Base-by-base conservation (phyloP, 2,113 vertebrate species). In the Anarhynchus alexandrinus region DNA sequence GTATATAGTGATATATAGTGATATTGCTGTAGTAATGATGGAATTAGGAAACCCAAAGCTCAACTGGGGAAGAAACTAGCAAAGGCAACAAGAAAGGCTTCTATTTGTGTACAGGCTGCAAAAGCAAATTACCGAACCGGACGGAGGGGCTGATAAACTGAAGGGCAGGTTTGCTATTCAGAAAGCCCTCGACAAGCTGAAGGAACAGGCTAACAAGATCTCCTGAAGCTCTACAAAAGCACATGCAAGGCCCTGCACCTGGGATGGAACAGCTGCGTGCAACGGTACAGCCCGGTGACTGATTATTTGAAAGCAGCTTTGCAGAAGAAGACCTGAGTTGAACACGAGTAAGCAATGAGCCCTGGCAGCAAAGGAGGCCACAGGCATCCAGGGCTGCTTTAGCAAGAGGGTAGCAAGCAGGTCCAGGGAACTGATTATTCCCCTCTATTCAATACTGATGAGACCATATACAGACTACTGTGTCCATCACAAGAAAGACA, bases 171-270 rank as follows among this genome's bases (percentile, higher is more conserved):
- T 1, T 72, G 66, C 62, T 67, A 25, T 15, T 71, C 38, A 59
- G 42, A 74, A 6, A 79, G 47, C 34, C 20, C 17, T 42, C 1
- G 0, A 64, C 10, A 45, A 0, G 0, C 17, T 82, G 65, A 74
- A 88, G 32, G 70, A 77, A 78, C 1, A 15, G 6, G 51, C 40
- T 43, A 66, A 43, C 7, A 32, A 64, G 64, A 61, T 36, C 34
- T 69, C 40, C 7, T 16, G 45, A 67, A 90, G 55, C 21, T 66
- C 59, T 82, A 61, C 15, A 36, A 87, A 84, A 49, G 47, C 15
- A 76, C 19, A 5, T 1, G 0, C 21, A 14, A 43, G 21, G 42
- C 14, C 45, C 25, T 45, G 38, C n/a, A 51, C 25, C 62, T 61
- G 70, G 47, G 30, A 66, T 4, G 20, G 55, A 62, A 67, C 15